phyloP scores from a whole-genome alignment of 2,797 vertebrate species.

The Capromys pilorides region DNA sequence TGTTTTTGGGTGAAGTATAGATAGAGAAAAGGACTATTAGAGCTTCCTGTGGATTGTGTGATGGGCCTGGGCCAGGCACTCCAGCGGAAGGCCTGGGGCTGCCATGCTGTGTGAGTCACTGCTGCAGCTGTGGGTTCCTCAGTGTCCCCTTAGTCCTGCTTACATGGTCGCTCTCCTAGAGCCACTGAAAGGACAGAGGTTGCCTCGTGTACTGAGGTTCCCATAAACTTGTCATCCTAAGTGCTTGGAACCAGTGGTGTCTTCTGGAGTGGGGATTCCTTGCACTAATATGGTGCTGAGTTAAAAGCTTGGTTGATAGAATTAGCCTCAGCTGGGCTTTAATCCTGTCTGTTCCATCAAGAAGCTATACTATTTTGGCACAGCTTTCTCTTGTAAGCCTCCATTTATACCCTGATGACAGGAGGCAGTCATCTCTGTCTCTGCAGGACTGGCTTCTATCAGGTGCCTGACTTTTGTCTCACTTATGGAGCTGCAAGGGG shows the following conservation, averaged over 20 bases:
- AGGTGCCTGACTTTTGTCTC: not conserved
- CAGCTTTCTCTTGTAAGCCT: not conserved
- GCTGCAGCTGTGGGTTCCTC: rapidly evolving
- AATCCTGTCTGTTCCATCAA: not conserved
- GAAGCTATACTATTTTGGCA: not conserved
- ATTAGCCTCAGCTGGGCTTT: not conserved
- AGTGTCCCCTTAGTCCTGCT: not conserved
- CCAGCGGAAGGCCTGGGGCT: not conserved
- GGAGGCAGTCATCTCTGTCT: not conserved
- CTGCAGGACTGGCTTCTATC: not conserved
- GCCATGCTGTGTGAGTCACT: not conserved
- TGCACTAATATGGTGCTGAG: not conserved
- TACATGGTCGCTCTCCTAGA: not conserved
- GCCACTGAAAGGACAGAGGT: too few relatives aligned
- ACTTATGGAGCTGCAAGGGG: not conserved
- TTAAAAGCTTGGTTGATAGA: not conserved
- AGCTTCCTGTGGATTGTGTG: not conserved
- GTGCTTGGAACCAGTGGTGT: not conserved
- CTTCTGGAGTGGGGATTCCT: not conserved
- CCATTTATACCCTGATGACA: too few relatives aligned
- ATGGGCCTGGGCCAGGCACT: not conserved
- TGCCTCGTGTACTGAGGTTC: not conserved
- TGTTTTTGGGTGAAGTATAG: not conserved
- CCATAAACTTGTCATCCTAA: not conserved
- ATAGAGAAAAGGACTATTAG: not conserved